Percentiles rank a stretch among this genome's conserved stretches.
Evolutionary conservation across 2,113 vertebrate genomes (phyloP).

Genomic region (Anguilla japonica): DNA sequence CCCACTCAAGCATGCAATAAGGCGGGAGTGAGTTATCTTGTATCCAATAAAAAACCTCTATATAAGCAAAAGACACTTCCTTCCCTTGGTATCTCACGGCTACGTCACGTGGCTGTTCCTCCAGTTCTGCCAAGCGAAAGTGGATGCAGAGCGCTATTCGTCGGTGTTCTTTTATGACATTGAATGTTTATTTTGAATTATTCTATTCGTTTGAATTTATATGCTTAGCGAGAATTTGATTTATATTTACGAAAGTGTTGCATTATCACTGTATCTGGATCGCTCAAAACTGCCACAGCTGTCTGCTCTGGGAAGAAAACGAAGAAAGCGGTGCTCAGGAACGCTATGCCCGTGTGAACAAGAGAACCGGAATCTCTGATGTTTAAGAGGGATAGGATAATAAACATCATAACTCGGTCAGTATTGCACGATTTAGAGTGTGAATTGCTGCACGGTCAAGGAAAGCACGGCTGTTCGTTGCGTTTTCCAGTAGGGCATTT

Average conservation of each 20-base stretch:
- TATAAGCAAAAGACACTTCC: background rate
- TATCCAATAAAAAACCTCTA: background rate
- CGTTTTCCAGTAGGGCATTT: background rate
- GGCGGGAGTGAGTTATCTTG: background rate
- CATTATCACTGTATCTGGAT: background rate
- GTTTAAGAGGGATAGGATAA: background rate
- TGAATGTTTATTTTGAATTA: background rate
- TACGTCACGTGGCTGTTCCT: background rate
- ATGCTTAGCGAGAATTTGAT: background rate
- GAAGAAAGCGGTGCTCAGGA: background rate
- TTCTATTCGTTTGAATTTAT: no score
- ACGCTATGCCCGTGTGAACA: background rate
- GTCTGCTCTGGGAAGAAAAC: background rate
- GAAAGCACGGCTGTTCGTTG: background rate
- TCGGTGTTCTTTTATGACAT: background rate
- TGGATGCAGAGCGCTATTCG: background rate
- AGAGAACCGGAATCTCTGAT: background rate
- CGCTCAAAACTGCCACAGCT: background rate
- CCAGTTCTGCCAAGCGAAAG: background rate
- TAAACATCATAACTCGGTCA: background rate
- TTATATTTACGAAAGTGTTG: background rate
- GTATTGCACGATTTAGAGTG: background rate
- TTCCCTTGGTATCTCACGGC: background rate
- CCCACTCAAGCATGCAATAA: background rate
- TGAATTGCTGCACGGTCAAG: background rate